Base-by-base conservation (phyloP, 2,888 invertebrate genomes). In the Sesia bembeciformis region DNA sequence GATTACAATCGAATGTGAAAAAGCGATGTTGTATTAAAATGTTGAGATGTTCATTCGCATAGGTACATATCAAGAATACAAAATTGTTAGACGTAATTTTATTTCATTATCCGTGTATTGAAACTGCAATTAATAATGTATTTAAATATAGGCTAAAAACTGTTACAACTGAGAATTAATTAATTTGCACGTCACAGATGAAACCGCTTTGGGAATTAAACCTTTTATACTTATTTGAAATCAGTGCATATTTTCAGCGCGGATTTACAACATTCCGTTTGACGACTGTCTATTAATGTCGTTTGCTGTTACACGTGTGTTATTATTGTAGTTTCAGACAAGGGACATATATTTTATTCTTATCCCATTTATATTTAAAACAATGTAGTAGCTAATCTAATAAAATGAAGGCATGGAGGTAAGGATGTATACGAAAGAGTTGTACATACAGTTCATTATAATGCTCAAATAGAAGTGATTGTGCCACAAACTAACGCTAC, bases 191-290 rank as follows among this genome's bases (percentile, higher is more conserved):
- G 65, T 65, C 63, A 59, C 56, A 61, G 59, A 55, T 59, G 57
- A 56, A 56, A 67, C 62, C 66, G 58, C 39, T 60, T 58, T 57
- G 56, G 67, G 67, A 64, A 67, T 66, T 67, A 61, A 65, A 66
- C 64, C 60, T 65, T 67, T 66, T 60, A 58, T 54, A 64, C 67
- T 67, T 67, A 56, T 46, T 46, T 46, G 46, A 63, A 64, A 68
- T 65, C 58, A 55, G 54, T 63, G 56, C 60, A 62, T 60, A 61
- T 62, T 64, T 63, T 53, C 54, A 56, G 39, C 50, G 8, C 39
- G 6, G 43, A 5, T 46, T 46, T 46, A 4, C 46, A 46, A 56
- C 43, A 57, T 53, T 51, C 41, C 49, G 58, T 58, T 52, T 52
- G 41, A 5, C 52, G 23, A 40, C 52, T 40, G 52, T 41, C 38